A percentile compares a stretch with the other conserved stretches of the same genome.
Evolutionary conservation across 2,113 vertebrate species (phyloP).

Genomic region (Xerus inauris): DNA sequence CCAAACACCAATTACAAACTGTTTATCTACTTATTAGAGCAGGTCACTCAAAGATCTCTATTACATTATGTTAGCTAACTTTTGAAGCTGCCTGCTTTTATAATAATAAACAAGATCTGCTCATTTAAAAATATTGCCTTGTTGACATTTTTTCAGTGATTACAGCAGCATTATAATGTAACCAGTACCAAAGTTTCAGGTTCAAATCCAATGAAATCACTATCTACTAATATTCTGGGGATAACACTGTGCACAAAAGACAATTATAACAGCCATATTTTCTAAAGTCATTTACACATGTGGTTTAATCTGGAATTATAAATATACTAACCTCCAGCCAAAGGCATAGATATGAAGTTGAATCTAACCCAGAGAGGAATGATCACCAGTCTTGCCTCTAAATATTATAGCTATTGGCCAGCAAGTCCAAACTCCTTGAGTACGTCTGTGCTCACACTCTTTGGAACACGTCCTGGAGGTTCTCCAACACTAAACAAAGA

Average conservation of each 20-base stretch:
- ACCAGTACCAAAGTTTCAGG: neutral
- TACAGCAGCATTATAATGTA: neutral
- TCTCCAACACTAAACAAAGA: neutral
- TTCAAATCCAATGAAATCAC: neutral
- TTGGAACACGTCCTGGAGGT: neutral
- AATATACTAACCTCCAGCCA: neutral
- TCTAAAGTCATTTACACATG: neutral
- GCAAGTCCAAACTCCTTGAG: neutral
- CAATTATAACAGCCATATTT: neutral
- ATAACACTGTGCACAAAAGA: neutral
- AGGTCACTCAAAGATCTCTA: neutral
- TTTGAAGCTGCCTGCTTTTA: neutral
- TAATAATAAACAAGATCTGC: neutral
- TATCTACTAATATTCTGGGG: neutral
- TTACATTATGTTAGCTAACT: neutral
- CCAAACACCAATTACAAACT: neutral
- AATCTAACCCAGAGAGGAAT: neutral
- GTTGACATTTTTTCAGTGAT: neutral
- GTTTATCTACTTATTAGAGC: neutral
- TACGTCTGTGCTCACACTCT: neutral
- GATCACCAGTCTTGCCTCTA: neutral
- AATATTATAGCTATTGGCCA: neutral
- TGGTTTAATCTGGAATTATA: neutral
- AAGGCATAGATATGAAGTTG: neutral
- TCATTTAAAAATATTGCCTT: slow-evolving; percentile 7